Conservation (phyloP, 2,888 invertebrate species). For the Eilema depressum region DNA sequence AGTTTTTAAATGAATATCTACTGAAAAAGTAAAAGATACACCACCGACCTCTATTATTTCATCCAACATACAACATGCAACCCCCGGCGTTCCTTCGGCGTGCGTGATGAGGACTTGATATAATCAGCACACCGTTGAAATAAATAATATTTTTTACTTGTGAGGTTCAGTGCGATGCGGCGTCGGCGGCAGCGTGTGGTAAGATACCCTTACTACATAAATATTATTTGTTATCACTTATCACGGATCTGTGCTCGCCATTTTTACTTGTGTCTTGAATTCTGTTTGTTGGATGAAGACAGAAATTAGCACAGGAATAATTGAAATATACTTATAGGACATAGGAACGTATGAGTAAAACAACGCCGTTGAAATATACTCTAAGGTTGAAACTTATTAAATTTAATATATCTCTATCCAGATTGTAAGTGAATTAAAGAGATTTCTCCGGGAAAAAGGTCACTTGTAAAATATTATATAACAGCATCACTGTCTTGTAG, state of each 20-base stretch:
- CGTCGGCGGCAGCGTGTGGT: slow-evolving; percentile 30
- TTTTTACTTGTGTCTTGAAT: slow-evolving; percentile 66
- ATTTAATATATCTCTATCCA: too few relatives aligned
- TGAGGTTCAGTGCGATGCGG: slow-evolving; percentile 42
- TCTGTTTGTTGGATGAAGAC: slow-evolving; percentile 44
- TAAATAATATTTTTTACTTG: slow-evolving; percentile 46
- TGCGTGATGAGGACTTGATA: slow-evolving; percentile 38
- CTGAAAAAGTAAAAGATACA: neutral
- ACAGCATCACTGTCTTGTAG: too few relatives aligned
- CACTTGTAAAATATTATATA: too few relatives aligned
- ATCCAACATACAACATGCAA: neutral
- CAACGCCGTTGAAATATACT: too few relatives aligned
- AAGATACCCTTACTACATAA: slow-evolving; percentile 50
- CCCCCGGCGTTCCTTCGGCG: slow-evolving; percentile 26
- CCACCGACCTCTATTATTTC: neutral
- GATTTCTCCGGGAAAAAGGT: too few relatives aligned
- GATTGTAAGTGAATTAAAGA: too few relatives aligned
- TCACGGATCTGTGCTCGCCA: slow-evolving; percentile 57
- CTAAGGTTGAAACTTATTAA: too few relatives aligned
- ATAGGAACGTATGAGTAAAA: too few relatives aligned
- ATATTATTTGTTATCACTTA: slow-evolving; percentile 68
- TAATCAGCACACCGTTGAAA: slow-evolving; percentile 34
- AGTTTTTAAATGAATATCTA: slow-evolving; percentile 6
- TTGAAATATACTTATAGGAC: neutral
- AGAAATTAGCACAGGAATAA: slow-evolving; percentile 5